Percentiles rank a stretch among this genome's conserved stretches.
phyloP scores from a whole-genome alignment of 2,113 vertebrate genomes.

The Gymnobelideus leadbeateri region DNA sequence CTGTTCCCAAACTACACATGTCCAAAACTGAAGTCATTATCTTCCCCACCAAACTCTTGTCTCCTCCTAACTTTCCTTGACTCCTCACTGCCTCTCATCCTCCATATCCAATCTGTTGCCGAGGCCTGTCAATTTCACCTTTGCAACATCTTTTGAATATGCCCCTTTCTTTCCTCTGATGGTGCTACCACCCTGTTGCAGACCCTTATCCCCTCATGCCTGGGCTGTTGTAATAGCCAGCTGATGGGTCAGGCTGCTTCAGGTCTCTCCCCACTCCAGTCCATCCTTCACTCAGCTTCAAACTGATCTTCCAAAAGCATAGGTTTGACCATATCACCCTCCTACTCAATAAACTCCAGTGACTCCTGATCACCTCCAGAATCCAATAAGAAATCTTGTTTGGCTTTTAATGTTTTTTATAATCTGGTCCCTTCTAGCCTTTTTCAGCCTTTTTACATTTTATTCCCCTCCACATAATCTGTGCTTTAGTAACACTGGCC shows the following conservation, averaged over 20 bases:
- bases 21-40: neutral
- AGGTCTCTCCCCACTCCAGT: neutral
- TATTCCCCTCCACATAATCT: neutral
- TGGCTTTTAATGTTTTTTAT: neutral
- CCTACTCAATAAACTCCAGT: neutral
- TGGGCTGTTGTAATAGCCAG: neutral
- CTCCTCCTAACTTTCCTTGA: neutral
- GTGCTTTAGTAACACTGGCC: neutral
- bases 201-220: neutral
- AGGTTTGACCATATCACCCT: neutral
- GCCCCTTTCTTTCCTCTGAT: neutral
- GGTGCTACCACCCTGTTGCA: neutral
- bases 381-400: neutral
- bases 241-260: neutral
- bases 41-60: neutral
- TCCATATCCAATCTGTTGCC: neutral
- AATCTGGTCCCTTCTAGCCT: neutral
- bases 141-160: neutral
- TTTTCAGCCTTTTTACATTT: neutral
- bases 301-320: neutral
- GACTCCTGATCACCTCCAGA: neutral
- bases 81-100: neutral
- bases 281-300: neutral
- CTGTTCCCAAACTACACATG: neutral
- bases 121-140: neutral